Conservation (phyloP, 2,888 invertebrate genomes). For the Physocephala rufipes region DNA sequence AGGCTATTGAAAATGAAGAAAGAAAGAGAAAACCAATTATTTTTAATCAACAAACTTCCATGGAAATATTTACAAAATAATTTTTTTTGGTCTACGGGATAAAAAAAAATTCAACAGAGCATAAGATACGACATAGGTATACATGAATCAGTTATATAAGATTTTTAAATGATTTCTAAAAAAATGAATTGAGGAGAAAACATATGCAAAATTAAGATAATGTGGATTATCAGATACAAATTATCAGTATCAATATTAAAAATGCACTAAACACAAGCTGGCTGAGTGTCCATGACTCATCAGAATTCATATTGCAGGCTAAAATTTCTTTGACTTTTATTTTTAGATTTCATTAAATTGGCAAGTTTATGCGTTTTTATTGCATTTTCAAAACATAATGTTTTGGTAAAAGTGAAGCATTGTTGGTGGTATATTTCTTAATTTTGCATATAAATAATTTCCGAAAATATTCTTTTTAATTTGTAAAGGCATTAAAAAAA, state of each 20-base stretch:
- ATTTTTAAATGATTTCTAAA: constrained; percentile 8
- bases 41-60: constrained; percentile 48
- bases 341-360: not conserved
- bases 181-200: constrained; percentile 8
- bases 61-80: constrained; percentile 36
- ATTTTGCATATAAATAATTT: not conserved
- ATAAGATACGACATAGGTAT: constrained; percentile 1
- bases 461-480: not conserved
- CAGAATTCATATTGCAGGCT: too few species aligned
- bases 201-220: constrained; percentile 32
- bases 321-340: not conserved
- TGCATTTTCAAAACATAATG: not conserved
- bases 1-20: constrained; percentile 22
- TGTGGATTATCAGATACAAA: not conserved
- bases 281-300: too few species aligned
- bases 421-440: too few species aligned
- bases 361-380: not conserved
- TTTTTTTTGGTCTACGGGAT: constrained; percentile 23
- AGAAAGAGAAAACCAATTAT: too few species aligned
- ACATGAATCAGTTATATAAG: constrained; percentile 17
- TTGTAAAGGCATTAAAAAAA: not conserved
- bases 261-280: not conserved
- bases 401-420: not conserved
- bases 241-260: not conserved
- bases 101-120: constrained; percentile 13